These are phyloP conservation scores for Apamea anceps DNA, from an alignment of 2,888 invertebrate species.

Conservation along the genomic window DNA sequence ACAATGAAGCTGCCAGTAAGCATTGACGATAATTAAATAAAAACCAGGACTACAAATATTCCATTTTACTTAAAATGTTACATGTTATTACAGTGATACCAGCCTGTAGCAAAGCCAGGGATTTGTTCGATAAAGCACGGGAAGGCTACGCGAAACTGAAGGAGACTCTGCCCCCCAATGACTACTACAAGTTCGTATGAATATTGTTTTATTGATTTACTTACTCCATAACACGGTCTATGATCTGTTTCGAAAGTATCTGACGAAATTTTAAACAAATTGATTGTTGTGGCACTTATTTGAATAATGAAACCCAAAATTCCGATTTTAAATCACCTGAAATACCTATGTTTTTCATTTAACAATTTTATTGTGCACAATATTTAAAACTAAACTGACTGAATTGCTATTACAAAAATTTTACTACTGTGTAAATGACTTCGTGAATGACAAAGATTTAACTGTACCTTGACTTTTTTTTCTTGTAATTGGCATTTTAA, in stretches of 20 bases:
- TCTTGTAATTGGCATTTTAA: too few species aligned
- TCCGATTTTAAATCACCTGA: not conserved
- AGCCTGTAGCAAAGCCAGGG: conserved; percentile 92
- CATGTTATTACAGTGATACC: conserved; percentile 85
- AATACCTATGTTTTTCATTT: not conserved
- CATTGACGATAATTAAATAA: conserved; percentile 60
- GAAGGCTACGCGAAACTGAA: conserved; percentile 92
- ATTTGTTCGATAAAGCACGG: conserved; percentile 92
- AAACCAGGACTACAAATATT: too few species aligned
- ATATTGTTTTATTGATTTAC: not conserved
- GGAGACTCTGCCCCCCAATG: conserved; percentile 92
- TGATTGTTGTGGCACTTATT: not conserved
- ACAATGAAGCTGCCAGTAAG: conserved; percentile 92
- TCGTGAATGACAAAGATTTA: too few species aligned
- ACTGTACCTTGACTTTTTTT: too few species aligned
- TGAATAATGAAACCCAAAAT: not conserved
- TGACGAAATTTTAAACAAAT: not conserved
- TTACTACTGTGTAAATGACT: too few species aligned
- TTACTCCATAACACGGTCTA: too few species aligned
- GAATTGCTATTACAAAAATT: too few species aligned
- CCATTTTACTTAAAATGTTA: not conserved
- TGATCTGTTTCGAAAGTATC: not conserved
- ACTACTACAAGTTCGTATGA: conserved; percentile 93
- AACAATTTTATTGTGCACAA: not conserved
- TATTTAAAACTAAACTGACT: too few species aligned